Evolutionary conservation across 2,888 invertebrate species (phyloP), one percentile per base, ranked within the genome.

Genomic region (Eristalis intricaria): DNA sequence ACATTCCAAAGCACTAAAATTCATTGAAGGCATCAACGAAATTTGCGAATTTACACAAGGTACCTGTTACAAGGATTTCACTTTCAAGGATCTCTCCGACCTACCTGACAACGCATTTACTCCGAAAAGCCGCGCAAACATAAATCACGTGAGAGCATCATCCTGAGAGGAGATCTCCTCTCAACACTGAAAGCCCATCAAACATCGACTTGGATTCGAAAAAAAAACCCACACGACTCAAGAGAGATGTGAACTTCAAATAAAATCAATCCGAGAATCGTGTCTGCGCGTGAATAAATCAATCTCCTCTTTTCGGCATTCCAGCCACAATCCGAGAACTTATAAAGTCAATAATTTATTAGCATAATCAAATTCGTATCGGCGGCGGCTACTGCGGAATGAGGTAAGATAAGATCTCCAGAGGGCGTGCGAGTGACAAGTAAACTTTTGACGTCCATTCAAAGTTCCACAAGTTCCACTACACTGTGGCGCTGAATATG

Each of bases 301-400:
- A 76, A 61, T 76, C 19, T 43, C 8, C 15, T 10, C 26, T 15
- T 15, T 38, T 58, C 23, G 38, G 56, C 56, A 38, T 65, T 65
- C 56, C 23, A 5, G 29, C n/a, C 43, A 64, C 60, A 60, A 43
- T 43, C 58, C 10, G 19, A 60, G 60, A 66, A 66, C 38, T 68
- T 15, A 40, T 15, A 73, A 63, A 63, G 63, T 43, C 63, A 73
- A 68, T 66, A 75, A 75, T 75, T 66, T 75, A 75, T 75, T 75
- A 66, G 29, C 65, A 75, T 66, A 66, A 66, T 66, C 66, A 40
- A 66, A 40, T 61, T 40, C 40, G 5, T 15, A 26, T n/a, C 61
- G 40, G 26, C 23, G 40, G 40, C 23, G 22, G 7, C n/a, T n/a
- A n/a, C n/a, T 8, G 32, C 32, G 32, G 32, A 10, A 71, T 13